A percentile compares a stretch with the other conserved stretches of the same genome.
Evolutionary conservation across 2,797 vertebrate species (phyloP).

Genomic region (Mastacembelus armatus): DNA sequence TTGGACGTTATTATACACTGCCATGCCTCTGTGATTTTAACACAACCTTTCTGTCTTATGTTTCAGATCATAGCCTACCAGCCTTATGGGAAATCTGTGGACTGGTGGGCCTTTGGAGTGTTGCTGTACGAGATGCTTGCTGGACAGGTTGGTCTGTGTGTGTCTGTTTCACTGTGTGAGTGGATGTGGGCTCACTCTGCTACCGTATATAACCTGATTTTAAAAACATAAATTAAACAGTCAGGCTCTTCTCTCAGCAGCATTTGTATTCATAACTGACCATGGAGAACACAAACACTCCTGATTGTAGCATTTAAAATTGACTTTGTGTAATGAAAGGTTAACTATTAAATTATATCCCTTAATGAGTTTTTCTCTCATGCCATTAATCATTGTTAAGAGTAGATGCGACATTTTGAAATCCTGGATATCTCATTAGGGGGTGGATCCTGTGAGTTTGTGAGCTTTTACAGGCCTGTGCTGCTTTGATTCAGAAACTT

Average conservation of each 20-base stretch:
- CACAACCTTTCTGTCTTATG: slow-evolving; percentile 20
- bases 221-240: not conserved
- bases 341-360: slow-evolving; percentile 53
- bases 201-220: not conserved
- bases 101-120: slow-evolving; percentile 99
- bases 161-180: slow-evolving; percentile 4
- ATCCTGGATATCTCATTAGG: slow-evolving; percentile 37
- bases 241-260: not conserved
- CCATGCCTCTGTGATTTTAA: not conserved
- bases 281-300: slow-evolving; percentile 31
- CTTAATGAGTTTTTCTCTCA: slow-evolving; percentile 58
- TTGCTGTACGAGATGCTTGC: slow-evolving; percentile 98
- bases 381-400: slow-evolving; percentile 52
- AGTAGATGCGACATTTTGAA: slow-evolving; percentile 52
- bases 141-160: slow-evolving; percentile 88
- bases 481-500: slow-evolving; percentile 11
- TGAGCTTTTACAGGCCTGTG: not conserved
- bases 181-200: not conserved
- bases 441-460: slow-evolving; percentile 21
- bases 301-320: slow-evolving; percentile 36
- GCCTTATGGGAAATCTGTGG: slow-evolving; percentile 96
- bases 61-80: slow-evolving; percentile 98
- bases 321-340: slow-evolving; percentile 51
- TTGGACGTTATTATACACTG: too few species aligned
- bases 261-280: slow-evolving; percentile 38